These are phyloP conservation scores for Strix occidentalis DNA, from an alignment of 2,797 vertebrate species.

Conservation along the genomic window DNA sequence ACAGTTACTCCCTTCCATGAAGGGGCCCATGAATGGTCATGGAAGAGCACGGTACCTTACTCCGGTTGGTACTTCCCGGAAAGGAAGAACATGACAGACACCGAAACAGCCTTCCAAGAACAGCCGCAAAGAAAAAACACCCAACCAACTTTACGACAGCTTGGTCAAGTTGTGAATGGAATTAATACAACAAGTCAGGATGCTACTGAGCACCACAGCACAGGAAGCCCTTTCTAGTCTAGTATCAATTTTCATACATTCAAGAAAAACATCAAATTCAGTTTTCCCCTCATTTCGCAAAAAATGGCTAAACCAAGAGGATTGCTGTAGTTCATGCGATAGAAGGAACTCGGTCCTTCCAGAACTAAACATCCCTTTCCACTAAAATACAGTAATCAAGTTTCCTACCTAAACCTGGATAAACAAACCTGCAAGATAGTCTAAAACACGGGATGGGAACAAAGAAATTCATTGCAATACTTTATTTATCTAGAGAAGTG, in stretches of 20 bases:
- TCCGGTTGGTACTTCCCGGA: neutral
- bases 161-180: neutral
- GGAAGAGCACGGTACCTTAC: neutral
- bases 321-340: accelerated
- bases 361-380: neutral
- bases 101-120: neutral
- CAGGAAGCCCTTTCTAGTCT: neutral
- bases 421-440: neutral
- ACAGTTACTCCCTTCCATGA: neutral
- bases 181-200: neutral
- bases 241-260: accelerated
- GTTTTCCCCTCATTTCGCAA: neutral
- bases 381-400: accelerated
- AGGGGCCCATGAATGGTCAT: accelerated
- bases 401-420: neutral
- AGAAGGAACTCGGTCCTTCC: neutral
- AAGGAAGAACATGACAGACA: neutral
- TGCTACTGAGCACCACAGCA: neutral
- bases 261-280: neutral
- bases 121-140: neutral
- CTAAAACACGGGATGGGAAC: neutral
- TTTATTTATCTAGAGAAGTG: neutral
- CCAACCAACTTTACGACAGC: neutral
- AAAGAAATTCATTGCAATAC: neutral
- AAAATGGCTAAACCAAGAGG: neutral